phyloP scores from a whole-genome alignment of 2,797 vertebrate species.

The Gorsachius magnificus region DNA sequence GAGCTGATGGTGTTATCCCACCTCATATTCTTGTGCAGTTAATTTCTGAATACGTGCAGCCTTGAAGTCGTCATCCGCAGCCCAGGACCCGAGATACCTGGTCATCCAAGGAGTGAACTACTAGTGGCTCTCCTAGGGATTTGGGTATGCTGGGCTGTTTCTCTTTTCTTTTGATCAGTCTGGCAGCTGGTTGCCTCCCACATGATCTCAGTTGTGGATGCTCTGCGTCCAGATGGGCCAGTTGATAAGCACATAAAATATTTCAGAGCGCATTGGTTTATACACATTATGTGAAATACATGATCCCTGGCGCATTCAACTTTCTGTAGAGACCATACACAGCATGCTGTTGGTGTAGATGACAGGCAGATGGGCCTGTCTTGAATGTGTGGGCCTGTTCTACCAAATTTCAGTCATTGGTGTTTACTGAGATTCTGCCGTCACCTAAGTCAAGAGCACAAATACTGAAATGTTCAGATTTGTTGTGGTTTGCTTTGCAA shows the following conservation, averaged over 20 bases:
- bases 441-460: not conserved
- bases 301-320: not conserved
- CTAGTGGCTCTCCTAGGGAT: not conserved
- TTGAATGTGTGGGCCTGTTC: not conserved
- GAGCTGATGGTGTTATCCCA: not conserved
- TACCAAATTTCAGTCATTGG: fast-evolving
- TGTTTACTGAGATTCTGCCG: not conserved
- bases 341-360: not conserved
- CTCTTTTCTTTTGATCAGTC: not conserved
- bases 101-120: not conserved
- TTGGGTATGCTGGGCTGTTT: not conserved
- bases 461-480: not conserved
- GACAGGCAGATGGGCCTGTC: not conserved
- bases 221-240: not conserved
- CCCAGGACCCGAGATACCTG: not conserved
- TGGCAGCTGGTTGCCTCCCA: not conserved
- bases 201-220: not conserved
- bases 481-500: not conserved
- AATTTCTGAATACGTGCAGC: not conserved
- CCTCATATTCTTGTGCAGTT: not conserved
- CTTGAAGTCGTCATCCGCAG: not conserved
- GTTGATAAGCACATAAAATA: not conserved
- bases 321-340: not conserved
- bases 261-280: not conserved
- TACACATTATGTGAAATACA: not conserved